A percentile compares a stretch with the other conserved stretches of the same genome.
phyloP scores from a whole-genome alignment of 2,888 invertebrate species.

The Alentia gelatinosa region DNA sequence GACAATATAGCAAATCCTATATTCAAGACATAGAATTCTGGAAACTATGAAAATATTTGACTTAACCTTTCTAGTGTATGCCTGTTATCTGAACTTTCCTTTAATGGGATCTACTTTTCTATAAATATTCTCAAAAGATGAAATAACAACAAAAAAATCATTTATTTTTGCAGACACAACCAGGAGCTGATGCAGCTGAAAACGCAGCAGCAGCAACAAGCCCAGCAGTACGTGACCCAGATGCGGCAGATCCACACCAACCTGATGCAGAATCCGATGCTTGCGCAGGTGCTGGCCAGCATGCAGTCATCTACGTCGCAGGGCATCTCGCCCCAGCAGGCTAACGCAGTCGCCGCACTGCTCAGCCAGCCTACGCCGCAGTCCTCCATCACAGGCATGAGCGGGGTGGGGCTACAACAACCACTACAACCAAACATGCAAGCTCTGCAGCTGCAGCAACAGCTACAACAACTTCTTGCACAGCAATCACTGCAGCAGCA shows the following conservation, averaged over 20 bases:
- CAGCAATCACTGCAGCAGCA: conserved; percentile 32
- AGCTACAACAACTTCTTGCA: conserved; percentile 38
- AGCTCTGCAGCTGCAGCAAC: neutral
- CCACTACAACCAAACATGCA: neutral
- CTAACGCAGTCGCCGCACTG: conserved; percentile 16
- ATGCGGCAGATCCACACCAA: neutral
- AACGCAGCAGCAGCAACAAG: neutral
- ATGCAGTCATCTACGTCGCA: neutral
- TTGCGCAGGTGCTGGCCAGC: neutral
- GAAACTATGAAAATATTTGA: neutral
- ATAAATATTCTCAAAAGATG: neutral
- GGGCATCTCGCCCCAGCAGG: conserved; percentile 36
- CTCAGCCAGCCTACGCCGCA: conserved; percentile 35
- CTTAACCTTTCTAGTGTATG: neutral
- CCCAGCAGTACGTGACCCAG: neutral
- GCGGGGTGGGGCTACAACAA: neutral
- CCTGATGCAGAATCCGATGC: neutral
- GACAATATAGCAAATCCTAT: no score
- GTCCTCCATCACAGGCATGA: conserved; percentile 20
- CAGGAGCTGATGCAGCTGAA: conserved; percentile 32
- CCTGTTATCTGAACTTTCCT: neutral
- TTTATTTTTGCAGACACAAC: neutral
- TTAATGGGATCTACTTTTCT: no score
- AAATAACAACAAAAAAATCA: neutral
- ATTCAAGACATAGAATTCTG: no score